Percentiles rank a stretch among this genome's conserved stretches.
These are phyloP conservation scores for Lycaena phlaeas DNA, from an alignment of 2,888 invertebrate genomes.

Conservation along the genomic window DNA sequence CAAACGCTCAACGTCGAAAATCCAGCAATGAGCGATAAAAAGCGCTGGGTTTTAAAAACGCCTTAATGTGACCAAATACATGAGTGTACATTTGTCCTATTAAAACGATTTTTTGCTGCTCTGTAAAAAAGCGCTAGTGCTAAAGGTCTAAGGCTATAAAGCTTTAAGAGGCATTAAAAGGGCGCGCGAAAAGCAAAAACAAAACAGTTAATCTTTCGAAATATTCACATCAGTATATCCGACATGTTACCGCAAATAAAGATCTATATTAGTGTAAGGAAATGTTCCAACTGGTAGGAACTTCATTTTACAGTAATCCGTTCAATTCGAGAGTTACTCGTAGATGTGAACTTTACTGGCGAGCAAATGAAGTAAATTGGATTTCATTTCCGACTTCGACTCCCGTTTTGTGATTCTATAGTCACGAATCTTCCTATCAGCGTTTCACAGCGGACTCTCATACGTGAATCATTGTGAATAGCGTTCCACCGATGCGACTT, in stretches of 20 bases:
- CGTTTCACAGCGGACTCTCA: conserved; percentile 25
- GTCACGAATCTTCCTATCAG: conserved; percentile 53
- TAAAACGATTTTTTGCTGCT: too few relatives aligned
- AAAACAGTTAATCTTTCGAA: too few relatives aligned
- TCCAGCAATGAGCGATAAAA: too few relatives aligned
- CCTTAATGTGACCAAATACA: too few relatives aligned
- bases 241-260: conserved; percentile 13
- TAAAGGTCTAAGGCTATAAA: too few relatives aligned
- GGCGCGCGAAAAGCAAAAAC: too few relatives aligned
- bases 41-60: too few relatives aligned
- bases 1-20: too few relatives aligned
- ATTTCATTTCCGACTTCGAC: conserved; percentile 61
- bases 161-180: too few relatives aligned
- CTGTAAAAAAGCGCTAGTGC: too few relatives aligned
- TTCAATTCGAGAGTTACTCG: conserved; percentile 58
- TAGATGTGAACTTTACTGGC: conserved; percentile 58
- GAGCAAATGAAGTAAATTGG: conserved; percentile 66
- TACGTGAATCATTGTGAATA: conserved; percentile 19
- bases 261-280: conserved; percentile 24
- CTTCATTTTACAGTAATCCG: conserved; percentile 53
- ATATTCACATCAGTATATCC: too few relatives aligned
- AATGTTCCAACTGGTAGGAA: conserved; percentile 24
- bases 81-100: too few relatives aligned
- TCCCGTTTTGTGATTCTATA: conserved; percentile 48
- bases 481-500: conserved; percentile 10